Percentiles rank a stretch among this genome's conserved stretches.
Evolutionary conservation across 2,888 invertebrate genomes (phyloP).

Genomic region (Noctua janthina): DNA sequence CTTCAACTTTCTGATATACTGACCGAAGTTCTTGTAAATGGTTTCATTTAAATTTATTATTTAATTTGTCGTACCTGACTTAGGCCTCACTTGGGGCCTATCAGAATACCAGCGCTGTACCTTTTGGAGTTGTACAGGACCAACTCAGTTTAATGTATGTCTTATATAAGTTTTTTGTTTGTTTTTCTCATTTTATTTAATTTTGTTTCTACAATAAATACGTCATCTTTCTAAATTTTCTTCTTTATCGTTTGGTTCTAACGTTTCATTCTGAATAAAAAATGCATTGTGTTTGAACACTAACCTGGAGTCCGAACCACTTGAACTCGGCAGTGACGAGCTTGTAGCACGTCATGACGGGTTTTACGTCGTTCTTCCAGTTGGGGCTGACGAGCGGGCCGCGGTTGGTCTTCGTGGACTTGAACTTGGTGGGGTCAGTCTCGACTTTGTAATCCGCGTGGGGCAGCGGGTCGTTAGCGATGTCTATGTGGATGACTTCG

Average conservation of each 20-base stretch:
- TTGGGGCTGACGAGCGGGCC: conserved; percentile 95
- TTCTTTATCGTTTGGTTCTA: not conserved
- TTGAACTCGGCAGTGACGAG: conserved; percentile 99
- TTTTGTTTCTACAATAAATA: no score
- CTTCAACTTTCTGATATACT: not conserved
- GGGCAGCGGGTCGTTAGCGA: conserved; percentile 96
- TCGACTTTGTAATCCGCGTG: conserved; percentile 96
- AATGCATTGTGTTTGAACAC: conserved; percentile 21
- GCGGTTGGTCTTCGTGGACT: conserved; percentile 97
- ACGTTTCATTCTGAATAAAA: not conserved
- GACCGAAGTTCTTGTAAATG: not conserved
- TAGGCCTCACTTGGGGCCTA: no score
- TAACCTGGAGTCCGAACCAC: conserved; percentile 98
- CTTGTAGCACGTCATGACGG: conserved; percentile 99
- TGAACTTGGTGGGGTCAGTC: conserved; percentile 92
- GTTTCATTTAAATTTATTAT: not conserved
- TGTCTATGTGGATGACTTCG: conserved; percentile 98
- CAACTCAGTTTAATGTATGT: no score
- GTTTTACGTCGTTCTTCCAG: conserved; percentile 95
- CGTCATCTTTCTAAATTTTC: no score
- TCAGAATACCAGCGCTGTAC: no score
- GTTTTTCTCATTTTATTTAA: no score
- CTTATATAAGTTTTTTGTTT: no score
- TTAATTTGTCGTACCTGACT: no score
- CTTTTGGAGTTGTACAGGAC: no score